These are phyloP conservation scores for Sycophila sp. DNA, from an alignment of 1,140 invertebrate species.

Conservation along the genomic window DNA sequence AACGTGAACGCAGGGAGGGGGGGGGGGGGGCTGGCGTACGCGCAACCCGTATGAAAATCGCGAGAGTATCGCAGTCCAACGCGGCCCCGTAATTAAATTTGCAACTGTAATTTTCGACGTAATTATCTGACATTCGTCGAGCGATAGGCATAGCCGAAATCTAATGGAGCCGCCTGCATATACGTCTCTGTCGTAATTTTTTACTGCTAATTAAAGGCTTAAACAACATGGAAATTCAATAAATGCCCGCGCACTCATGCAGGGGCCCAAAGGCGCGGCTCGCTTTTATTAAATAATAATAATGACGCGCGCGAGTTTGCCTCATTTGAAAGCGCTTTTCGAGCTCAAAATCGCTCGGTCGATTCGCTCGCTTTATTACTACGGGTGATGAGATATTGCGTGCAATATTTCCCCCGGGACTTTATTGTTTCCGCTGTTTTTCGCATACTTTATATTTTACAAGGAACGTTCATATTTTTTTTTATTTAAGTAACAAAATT, in stretches of 20 bases:
- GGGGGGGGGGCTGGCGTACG: no score
- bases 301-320: not conserved
- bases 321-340: not conserved
- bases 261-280: not conserved
- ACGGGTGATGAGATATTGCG: no score
- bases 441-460: no score
- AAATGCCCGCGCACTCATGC: no score
- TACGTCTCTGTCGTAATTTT: constrained; percentile 1
- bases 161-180: not conserved
- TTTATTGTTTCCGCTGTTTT: no score
- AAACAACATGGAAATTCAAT: constrained; percentile 3
- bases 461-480: no score
- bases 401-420: no score
- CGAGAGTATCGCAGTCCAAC: no score
- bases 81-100: constrained; percentile 37
- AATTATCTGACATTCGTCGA: constrained; percentile 25
- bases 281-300: constrained; percentile 12
- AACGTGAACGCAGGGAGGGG: not conserved
- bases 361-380: no score
- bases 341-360: not conserved
- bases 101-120: constrained; percentile 33
- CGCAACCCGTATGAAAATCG: no score
- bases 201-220: constrained; percentile 19
- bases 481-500: no score
- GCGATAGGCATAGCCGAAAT: constrained; percentile 3